Conservation (phyloP, 2,113 vertebrate genomes). For the Corapipo altera region DNA sequence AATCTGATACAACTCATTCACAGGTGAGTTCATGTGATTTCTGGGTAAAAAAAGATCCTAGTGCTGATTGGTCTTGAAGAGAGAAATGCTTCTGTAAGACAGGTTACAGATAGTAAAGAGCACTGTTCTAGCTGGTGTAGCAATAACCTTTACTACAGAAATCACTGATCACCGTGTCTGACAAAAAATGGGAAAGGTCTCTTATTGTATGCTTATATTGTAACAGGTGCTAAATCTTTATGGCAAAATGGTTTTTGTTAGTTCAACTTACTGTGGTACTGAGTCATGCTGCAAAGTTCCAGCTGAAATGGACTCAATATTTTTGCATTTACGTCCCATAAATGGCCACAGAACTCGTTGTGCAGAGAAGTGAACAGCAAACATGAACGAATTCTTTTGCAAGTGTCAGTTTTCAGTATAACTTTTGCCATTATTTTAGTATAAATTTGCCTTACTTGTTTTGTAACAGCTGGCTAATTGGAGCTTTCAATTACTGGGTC, state of each 20-base stretch:
- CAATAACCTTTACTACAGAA: neutral
- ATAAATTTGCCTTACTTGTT: neutral
- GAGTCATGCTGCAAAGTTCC: neutral
- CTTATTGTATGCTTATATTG: neutral
- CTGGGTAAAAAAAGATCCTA: neutral
- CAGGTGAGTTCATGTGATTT: neutral
- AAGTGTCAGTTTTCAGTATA: neutral
- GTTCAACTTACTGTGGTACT: neutral
- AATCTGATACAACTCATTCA: neutral
- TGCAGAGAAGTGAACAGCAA: neutral
- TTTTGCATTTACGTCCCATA: neutral
- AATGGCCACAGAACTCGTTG: neutral
- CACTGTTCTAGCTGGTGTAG: neutral
- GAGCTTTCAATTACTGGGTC: neutral
- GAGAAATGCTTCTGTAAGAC: neutral
- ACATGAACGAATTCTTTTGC: neutral
- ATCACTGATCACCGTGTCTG: fast-evolving
- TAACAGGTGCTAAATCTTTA: neutral
- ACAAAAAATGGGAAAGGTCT: neutral
- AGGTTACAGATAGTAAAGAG: neutral
- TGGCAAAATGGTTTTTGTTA: neutral
- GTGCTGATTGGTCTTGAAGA: neutral
- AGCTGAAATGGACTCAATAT: neutral
- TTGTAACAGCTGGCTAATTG: neutral
- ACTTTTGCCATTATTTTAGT: neutral